phyloP scores from a whole-genome alignment of 64 coral and sea anemone species.

The Montipora cactus region DNA sequence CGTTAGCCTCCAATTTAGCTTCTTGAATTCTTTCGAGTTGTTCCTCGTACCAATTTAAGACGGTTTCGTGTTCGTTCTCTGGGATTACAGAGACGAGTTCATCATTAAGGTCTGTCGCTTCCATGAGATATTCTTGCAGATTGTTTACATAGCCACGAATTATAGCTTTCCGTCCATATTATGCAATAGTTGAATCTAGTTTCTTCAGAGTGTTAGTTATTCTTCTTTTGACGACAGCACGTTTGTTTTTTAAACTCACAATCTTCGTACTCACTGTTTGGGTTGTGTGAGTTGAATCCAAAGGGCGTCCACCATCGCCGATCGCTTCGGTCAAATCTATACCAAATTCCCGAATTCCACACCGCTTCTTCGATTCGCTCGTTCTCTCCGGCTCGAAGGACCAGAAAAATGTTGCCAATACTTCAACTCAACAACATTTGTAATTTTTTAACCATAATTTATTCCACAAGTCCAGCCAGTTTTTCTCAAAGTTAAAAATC shows the following conservation, averaged over 20 bases:
- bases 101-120: slow-evolving; percentile 3
- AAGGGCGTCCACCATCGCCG: neutral
- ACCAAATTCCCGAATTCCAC: slow-evolving; percentile 1
- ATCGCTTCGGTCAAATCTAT: slow-evolving; percentile 12
- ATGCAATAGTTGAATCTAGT: neutral
- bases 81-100: neutral
- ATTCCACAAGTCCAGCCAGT: no score
- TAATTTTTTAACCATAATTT: no score
- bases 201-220: slow-evolving; percentile 13
- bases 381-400: neutral
- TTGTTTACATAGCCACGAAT: neutral
- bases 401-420: neutral
- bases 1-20: neutral
- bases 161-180: neutral
- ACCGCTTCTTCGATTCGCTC: neutral
- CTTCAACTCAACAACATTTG: no score
- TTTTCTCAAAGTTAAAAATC: no score
- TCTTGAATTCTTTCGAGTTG: slow-evolving; percentile 1
- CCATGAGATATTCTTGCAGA: neutral
- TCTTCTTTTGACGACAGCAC: neutral
- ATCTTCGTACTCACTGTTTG: neutral
- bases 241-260: neutral
- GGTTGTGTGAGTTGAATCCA: neutral
- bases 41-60: neutral
- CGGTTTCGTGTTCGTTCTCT: slow-evolving; percentile 19